Evolutionary conservation across 1,140 invertebrate genomes (phyloP).

Genomic region (Chrysomallon squamiferum): DNA sequence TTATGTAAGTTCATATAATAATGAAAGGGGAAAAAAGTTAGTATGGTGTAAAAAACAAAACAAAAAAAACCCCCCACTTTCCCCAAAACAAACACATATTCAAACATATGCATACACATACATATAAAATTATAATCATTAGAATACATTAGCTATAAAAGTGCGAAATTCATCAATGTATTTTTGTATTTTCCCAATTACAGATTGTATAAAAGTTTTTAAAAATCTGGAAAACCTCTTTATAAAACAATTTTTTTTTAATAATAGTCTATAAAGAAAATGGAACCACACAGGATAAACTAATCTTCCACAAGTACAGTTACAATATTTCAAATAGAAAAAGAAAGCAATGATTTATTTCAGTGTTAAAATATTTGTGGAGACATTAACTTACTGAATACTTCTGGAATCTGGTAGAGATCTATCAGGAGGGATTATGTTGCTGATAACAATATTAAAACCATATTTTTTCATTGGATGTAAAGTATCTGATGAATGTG

Average conservation of each 20-base stretch:
- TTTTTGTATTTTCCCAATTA: too few relatives aligned
- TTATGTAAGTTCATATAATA: too few relatives aligned
- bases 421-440: slow-evolving; percentile 21
- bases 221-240: neutral
- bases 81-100: too few relatives aligned
- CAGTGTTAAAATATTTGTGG: neutral
- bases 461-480: slow-evolving; percentile 17
- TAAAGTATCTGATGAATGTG: too few relatives aligned
- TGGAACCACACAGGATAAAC: neutral
- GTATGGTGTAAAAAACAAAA: too few relatives aligned
- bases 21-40: too few relatives aligned
- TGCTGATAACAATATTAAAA: slow-evolving; percentile 28
- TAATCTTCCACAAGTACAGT: neutral
- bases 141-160: too few relatives aligned
- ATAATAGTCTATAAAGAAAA: neutral
- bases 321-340: neutral
- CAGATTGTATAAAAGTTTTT: too few relatives aligned
- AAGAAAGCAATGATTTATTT: neutral
- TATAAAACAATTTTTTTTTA: neutral
- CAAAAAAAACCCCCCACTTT: too few relatives aligned
- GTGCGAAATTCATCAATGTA: too few relatives aligned
- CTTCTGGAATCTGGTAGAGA: slow-evolving; percentile 22
- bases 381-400: slow-evolving; percentile 9
- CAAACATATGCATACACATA: too few relatives aligned
- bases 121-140: too few relatives aligned